These are phyloP conservation scores for Apantesis nais DNA, from an alignment of 2,888 invertebrate species.

Conservation along the genomic window DNA sequence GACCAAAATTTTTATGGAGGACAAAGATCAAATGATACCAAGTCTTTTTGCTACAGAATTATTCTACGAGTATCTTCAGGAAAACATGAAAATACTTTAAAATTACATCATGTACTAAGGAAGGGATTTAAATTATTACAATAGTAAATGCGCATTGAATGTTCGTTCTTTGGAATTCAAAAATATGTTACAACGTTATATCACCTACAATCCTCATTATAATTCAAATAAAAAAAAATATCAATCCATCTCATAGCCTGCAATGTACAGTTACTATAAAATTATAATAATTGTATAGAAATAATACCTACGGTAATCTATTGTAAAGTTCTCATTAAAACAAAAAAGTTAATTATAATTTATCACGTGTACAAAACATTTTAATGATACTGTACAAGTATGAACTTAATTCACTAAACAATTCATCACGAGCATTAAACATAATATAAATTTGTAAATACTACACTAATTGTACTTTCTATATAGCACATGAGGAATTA, in stretches of 20 bases:
- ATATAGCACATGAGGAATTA: conserved; percentile 25
- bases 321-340: not conserved
- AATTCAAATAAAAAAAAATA: conserved; percentile 19
- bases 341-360: conserved; percentile 11
- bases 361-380: not conserved
- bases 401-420: conserved; percentile 21
- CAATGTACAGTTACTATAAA: conserved; percentile 17
- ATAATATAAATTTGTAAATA: conserved; percentile 26
- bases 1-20: not conserved
- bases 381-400: not conserved
- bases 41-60: not conserved
- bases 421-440: conserved; percentile 20
- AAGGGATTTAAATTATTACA: not conserved
- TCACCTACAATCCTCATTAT: conserved; percentile 32
- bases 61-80: not conserved
- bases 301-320: conserved; percentile 11
- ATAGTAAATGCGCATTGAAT: not conserved
- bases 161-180: conserved; percentile 4
- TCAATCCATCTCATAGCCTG: conserved; percentile 25
- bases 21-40: not conserved
- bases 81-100: not conserved
- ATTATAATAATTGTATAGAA: conserved; percentile 21
- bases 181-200: not conserved
- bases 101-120: not conserved
- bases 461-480: conserved; percentile 36